phyloP scores from a whole-genome alignment of 2,888 invertebrate genomes.

The Empis stercorea region DNA sequence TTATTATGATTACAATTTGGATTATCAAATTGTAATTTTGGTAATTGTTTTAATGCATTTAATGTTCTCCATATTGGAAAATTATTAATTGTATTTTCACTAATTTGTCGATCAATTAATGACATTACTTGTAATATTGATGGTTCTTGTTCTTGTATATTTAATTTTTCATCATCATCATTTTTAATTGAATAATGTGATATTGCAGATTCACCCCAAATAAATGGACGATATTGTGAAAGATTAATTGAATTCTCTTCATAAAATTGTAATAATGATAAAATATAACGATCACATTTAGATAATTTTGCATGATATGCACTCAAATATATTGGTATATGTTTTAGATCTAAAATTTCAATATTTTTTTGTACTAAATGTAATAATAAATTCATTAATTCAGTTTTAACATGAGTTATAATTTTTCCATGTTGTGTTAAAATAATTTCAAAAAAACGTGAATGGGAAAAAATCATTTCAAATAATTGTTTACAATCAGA shows the following conservation, averaged over 20 bases:
- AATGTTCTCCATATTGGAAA: constrained; percentile 54
- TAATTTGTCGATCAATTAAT: constrained; percentile 49
- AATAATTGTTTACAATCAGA: constrained; percentile 42
- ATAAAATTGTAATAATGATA: constrained; percentile 53
- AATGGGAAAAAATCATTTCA: constrained; percentile 64
- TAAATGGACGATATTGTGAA: constrained; percentile 58
- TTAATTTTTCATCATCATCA: constrained; percentile 39
- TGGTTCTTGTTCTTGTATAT: constrained; percentile 53
- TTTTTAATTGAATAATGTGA: constrained; percentile 57
- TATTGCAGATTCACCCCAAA: constrained; percentile 74
- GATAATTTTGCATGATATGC: constrained; percentile 63
- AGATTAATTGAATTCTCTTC: constrained; percentile 53
- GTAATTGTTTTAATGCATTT: constrained; percentile 27
- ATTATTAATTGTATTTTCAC: constrained; percentile 52
- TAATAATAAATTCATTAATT: constrained; percentile 51
- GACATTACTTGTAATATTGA: constrained; percentile 59
- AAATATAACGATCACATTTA: constrained; percentile 54
- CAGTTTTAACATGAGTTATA: constrained; percentile 39
- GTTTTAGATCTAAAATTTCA: constrained; percentile 46
- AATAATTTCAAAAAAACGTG: constrained; percentile 60
- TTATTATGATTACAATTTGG: constrained; percentile 15
- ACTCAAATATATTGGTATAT: constrained; percentile 63
- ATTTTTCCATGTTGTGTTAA: constrained; percentile 36
- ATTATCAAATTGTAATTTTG: constrained; percentile 21
- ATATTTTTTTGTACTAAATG: constrained; percentile 50